These are phyloP conservation scores for Leptocoma aspasia DNA, from an alignment of 2,113 vertebrate genomes.

Conservation along the genomic window DNA sequence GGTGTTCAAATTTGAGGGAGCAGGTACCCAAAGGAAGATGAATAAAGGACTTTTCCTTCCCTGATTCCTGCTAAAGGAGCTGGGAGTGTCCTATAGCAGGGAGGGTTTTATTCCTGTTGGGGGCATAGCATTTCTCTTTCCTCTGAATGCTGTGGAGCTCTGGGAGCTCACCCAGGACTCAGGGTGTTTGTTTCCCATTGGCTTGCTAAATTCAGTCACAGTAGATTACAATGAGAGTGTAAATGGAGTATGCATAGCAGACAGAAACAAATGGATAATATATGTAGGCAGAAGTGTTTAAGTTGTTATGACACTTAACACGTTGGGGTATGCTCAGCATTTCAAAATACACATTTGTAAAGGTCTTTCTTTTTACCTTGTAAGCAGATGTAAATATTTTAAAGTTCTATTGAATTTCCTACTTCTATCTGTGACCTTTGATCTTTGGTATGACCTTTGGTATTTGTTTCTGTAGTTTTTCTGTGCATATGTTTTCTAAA, in stretches of 20 bases:
- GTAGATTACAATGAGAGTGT: background rate
- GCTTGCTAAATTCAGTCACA: background rate
- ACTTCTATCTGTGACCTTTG: background rate
- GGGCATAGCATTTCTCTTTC: background rate
- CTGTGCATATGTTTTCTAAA: background rate
- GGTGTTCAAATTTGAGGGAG: background rate
- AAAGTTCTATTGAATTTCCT: background rate
- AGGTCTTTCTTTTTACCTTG: background rate
- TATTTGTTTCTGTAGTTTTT: background rate
- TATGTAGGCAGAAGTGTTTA: background rate
- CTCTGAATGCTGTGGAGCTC: fast-evolving
- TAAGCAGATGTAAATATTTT: background rate
- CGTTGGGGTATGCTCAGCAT: background rate
- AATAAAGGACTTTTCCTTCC: background rate
- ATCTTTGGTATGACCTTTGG: background rate
- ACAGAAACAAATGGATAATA: background rate
- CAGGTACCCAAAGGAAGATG: background rate
- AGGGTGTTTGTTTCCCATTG: background rate
- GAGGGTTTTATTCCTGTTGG: background rate
- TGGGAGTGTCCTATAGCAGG: no score
- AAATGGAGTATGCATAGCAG: background rate
- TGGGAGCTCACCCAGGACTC: background rate
- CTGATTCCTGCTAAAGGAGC: background rate
- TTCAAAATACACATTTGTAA: background rate
- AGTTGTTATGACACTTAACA: background rate